These are phyloP conservation scores for Odontocerum albicorne DNA, from an alignment of 2,888 invertebrate species.

Conservation along the genomic window DNA sequence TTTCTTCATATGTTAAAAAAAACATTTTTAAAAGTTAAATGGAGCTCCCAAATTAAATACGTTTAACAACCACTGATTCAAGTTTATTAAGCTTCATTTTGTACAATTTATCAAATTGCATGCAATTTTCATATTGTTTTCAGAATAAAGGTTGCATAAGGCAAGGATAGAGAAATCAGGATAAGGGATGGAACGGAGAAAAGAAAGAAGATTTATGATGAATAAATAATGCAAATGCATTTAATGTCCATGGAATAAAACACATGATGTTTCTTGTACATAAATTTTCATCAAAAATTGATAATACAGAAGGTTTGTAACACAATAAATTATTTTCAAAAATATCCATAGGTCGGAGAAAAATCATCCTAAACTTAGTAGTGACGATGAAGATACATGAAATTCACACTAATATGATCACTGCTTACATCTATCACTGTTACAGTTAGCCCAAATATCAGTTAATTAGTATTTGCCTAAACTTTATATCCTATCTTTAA, in stretches of 20 bases:
- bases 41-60: too few relatives aligned
- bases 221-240: conserved; percentile 36
- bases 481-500: conserved; percentile 25
- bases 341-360: conserved; percentile 33
- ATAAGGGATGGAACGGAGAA: conserved; percentile 10
- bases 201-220: conserved; percentile 26
- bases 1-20: too few relatives aligned
- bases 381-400: conserved; percentile 32
- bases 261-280: conserved; percentile 26
- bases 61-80: too few relatives aligned
- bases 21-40: too few relatives aligned
- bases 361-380: conserved; percentile 29
- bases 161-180: too few relatives aligned
- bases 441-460: conserved; percentile 31
- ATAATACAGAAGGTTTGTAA: conserved; percentile 31
- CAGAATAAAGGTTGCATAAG: neutral
- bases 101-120: neutral
- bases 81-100: too few relatives aligned
- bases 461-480: conserved; percentile 31
- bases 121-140: neutral
- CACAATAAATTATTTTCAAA: conserved; percentile 36
- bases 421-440: conserved; percentile 36
- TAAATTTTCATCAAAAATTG: conserved; percentile 28
- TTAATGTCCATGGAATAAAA: conserved; percentile 24
- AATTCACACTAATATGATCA: conserved; percentile 37